phyloP scores from a whole-genome alignment of 2,797 vertebrate species.

The Fistularia commersonii region DNA sequence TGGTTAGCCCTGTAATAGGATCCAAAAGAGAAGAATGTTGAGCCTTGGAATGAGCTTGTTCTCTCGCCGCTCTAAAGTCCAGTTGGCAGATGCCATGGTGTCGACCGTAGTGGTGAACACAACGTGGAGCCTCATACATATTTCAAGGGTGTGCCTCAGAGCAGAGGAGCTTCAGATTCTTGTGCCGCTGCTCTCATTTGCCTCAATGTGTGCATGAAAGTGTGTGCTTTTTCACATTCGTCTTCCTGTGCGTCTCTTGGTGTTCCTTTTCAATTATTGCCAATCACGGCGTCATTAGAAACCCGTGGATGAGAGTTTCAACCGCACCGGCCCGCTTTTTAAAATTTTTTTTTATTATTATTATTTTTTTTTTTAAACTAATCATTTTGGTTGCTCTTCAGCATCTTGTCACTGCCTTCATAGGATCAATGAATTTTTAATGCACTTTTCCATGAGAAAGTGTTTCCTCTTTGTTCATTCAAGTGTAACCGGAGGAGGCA shows the following conservation, averaged over 20 bases:
- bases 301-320: too few relatives aligned
- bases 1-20: conserved; percentile 44
- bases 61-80: conserved; percentile 37
- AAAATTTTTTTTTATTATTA: too few relatives aligned
- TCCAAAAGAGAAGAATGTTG: conserved; percentile 52
- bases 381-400: too few relatives aligned
- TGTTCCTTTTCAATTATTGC: conserved; percentile 23
- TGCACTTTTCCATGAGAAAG: too few relatives aligned
- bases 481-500: too few relatives aligned
- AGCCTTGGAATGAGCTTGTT: conserved; percentile 25
- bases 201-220: conserved; percentile 11
- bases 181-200: conserved; percentile 25
- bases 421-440: too few relatives aligned
- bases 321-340: too few relatives aligned
- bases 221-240: conserved; percentile 17
- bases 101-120: conserved; percentile 39
- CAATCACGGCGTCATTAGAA: too few relatives aligned
- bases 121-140: conserved; percentile 58
- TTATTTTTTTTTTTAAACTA: too few relatives aligned
- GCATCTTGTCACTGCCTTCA: too few relatives aligned
- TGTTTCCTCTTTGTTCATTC: too few relatives aligned
- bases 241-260: conserved; percentile 19
- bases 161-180: conserved; percentile 48
- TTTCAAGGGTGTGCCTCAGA: conserved; percentile 65
- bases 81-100: conserved; percentile 36